Base-by-base conservation (phyloP, 2,797 vertebrate genomes). In the Hippocampus kuda region DNA sequence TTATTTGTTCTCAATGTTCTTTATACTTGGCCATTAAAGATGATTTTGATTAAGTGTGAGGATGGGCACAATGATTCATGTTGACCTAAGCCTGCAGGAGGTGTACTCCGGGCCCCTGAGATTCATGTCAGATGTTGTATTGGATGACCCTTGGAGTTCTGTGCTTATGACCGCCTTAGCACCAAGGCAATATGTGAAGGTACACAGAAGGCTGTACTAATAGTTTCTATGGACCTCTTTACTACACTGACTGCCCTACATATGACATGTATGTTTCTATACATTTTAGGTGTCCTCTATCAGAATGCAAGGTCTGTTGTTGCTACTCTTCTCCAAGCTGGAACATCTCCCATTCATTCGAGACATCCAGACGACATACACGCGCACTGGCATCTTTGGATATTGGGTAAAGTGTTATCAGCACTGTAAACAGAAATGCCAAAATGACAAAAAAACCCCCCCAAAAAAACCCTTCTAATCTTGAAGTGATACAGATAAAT, bases 231-330 rank as follows among this genome's bases (percentile, higher is more conserved):
- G 1, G 64, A 63, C 42, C 24, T 27, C 5, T 26, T 3, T 5
- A 1, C 12, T 24, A 15, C 22, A 26, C 24, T 1, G 46, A 11
- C 12, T 46, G 38, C 4, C 44, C 12, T 44, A 6, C 20, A 34
- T 2, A 8, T 20, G 8, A 61, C 30, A 20, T 41, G 34, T 16
- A 24, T 51, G 46, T 66, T 1, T 20, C 26, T 18, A 46, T 67
- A 30, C 34, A n/a, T 80, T 72, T 42, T 79, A 93, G 97, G 90
- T 97, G 73, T 93, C 94, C 3, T 94, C 93, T 0, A 75, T 98
- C 54, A 93, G 96, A 64, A 95, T 99, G 95, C 97, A 98, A 81
- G 97, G 97, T 0, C 85, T 98, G 41, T 91, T 99, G 1, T 88
- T 99, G 30, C 88, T 99, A 75, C 51, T 95, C 74, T 97, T 98